phyloP scores from a whole-genome alignment of 2,113 vertebrate genomes.

The Mesocricetus auratus region DNA sequence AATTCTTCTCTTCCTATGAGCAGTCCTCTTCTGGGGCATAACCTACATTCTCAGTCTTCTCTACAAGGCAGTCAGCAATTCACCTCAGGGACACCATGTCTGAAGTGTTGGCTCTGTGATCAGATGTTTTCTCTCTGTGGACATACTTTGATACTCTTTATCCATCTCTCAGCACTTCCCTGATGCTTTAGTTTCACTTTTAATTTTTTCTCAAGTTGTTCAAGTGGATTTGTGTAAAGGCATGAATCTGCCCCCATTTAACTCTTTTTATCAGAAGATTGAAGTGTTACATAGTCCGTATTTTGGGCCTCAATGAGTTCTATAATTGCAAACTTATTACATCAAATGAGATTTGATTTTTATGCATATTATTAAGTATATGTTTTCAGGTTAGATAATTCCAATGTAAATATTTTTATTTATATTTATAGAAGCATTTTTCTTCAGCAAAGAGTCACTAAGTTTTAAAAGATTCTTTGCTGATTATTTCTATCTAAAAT shows the following conservation, averaged over 20 bases:
- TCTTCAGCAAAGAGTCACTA: too few relatives aligned
- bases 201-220: background rate
- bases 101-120: conserved; percentile 19
- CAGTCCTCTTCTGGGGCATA: background rate
- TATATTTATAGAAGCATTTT: background rate
- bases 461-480: background rate
- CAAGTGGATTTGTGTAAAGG: background rate
- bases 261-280: background rate
- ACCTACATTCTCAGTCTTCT: background rate
- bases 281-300: background rate
- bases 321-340: background rate
- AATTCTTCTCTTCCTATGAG: background rate
- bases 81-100: background rate
- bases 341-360: background rate
- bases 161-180: background rate
- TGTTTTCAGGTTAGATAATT: background rate
- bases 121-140: background rate
- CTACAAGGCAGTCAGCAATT: background rate
- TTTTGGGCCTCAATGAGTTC: too few relatives aligned
- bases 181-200: background rate
- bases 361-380: background rate
- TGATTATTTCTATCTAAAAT: background rate
- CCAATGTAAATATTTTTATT: background rate
- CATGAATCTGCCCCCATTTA: background rate
- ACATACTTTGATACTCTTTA: background rate